Evolutionary conservation across 2,888 invertebrate species (phyloP).

Genomic region (Rhamnusium bicolor): DNA sequence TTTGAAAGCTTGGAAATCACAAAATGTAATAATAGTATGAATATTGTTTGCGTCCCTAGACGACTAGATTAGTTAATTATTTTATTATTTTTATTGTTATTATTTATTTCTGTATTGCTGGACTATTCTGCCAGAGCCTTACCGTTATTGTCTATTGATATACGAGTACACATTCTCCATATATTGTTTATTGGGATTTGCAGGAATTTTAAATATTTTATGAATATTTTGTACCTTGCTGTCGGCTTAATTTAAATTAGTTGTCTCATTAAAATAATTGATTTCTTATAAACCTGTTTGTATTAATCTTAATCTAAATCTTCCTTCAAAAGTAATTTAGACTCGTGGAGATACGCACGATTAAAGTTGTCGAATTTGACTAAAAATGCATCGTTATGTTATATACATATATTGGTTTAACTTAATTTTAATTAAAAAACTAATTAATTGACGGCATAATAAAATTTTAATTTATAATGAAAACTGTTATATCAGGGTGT

Average conservation of each 20-base stretch:
- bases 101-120: no score
- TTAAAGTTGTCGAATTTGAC: neutral
- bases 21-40: no score
- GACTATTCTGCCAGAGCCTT: no score
- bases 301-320: neutral
- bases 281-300: neutral
- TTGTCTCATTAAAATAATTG: neutral
- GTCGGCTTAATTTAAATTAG: neutral
- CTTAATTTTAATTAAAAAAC: neutral
- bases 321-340: neutral
- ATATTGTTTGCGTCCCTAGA: no score
- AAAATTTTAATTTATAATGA: neutral
- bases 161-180: no score
- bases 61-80: no score
- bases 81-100: no score
- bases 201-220: neutral
- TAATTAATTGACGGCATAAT: neutral
- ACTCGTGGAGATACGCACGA: neutral
- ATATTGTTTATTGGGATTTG: neutral
- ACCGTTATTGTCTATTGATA: no score
- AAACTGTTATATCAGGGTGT: neutral
- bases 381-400: neutral
- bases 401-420: neutral
- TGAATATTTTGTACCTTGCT: neutral
- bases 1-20: no score